Evolutionary conservation across 1,140 invertebrate genomes (phyloP).

Genomic region (Drosophila dunni): DNA sequence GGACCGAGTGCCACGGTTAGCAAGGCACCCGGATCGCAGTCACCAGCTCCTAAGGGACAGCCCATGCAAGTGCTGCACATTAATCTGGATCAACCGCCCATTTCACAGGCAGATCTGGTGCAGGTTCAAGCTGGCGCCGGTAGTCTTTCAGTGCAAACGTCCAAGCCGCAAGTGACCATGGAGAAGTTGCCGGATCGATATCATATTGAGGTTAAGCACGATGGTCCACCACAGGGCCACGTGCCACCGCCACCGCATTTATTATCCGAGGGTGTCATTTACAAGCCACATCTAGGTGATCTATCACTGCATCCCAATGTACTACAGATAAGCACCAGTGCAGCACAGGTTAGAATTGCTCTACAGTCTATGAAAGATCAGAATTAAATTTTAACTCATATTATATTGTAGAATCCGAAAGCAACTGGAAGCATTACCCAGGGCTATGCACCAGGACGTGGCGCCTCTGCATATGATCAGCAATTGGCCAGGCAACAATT

Average conservation of each 20-base stretch:
- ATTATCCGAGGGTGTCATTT: constrained; percentile 71
- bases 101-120: constrained; percentile 69
- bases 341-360: constrained; percentile 56
- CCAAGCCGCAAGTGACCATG: constrained; percentile 81
- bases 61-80: constrained; percentile 80
- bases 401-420: constrained; percentile 70
- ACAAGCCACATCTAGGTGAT: constrained; percentile 68
- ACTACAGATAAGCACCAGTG: constrained; percentile 74
- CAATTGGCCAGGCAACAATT: constrained; percentile 72
- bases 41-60: constrained; percentile 53
- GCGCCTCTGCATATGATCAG: constrained; percentile 62
- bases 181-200: constrained; percentile 80
- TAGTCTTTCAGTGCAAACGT: constrained; percentile 60
- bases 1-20: constrained; percentile 56
- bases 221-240: constrained; percentile 55
- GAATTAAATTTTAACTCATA: background rate
- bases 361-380: background rate
- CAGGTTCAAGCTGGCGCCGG: constrained; percentile 50
- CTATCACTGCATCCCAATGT: constrained; percentile 76
- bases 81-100: constrained; percentile 79
- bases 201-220: constrained; percentile 78
- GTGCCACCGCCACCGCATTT: constrained; percentile 63
- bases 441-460: constrained; percentile 73
- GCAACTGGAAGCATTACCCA: constrained; percentile 77
- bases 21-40: constrained; percentile 65